Percentiles rank a stretch among this genome's conserved stretches.
phyloP scores from a whole-genome alignment of 92 coral and sea anemone genomes.

The Palythoa grandiflora region DNA sequence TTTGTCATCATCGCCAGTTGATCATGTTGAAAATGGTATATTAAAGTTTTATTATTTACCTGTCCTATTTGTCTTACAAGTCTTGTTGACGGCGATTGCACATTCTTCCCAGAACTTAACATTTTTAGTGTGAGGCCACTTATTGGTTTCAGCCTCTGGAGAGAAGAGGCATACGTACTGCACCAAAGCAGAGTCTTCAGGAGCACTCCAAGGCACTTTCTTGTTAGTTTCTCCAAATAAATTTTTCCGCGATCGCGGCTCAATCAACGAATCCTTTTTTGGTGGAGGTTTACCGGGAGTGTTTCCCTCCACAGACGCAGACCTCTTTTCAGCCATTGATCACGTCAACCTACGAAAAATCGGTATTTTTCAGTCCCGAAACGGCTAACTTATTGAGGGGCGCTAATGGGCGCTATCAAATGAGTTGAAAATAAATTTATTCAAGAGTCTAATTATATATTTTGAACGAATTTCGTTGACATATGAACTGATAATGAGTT shows the following conservation, averaged over 20 bases:
- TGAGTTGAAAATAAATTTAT: too few species aligned
- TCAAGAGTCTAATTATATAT: background rate
- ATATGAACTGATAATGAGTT: background rate
- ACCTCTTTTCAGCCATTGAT: background rate
- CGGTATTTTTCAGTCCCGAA: background rate
- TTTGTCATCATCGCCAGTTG: too few species aligned
- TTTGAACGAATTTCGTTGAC: background rate
- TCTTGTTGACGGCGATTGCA: conserved; percentile 56
- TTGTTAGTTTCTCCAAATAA: background rate
- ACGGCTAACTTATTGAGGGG: background rate
- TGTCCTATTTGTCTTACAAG: conserved; percentile 36
- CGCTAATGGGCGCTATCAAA: background rate
- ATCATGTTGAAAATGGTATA: too few species aligned
- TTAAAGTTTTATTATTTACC: background rate
- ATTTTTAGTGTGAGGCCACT: conserved; percentile 59
- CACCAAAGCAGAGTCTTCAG: conserved; percentile 52
- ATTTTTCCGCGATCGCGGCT: background rate
- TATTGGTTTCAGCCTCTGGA: conserved; percentile 64
- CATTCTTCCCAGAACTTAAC: conserved; percentile 47
- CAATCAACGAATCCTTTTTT: conserved; percentile 2
- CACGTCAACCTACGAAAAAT: background rate
- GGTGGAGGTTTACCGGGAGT: conserved; percentile 60
- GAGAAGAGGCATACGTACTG: conserved; percentile 63
- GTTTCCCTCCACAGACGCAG: conserved; percentile 25
- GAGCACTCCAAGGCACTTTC: conserved; percentile 40